Conservation (phyloP, 2,888 invertebrate species). For the Drosophila neotestacea region DNA sequence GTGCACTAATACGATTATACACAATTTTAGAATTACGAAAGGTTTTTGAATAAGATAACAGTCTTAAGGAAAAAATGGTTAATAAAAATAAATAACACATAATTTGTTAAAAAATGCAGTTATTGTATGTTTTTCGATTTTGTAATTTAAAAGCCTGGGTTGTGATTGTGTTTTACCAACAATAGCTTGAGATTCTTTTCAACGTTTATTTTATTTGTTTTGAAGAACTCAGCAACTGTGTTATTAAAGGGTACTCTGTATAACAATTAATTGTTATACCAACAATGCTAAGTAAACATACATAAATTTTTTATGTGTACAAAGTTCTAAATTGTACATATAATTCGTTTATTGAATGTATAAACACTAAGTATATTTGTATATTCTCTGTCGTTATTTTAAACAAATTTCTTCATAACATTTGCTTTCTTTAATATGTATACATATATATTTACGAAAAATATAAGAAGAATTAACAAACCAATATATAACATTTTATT, state of each 20-base stretch:
- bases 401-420: conserved; percentile 57
- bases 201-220: conserved; percentile 1
- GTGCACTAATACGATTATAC: conserved; percentile 22
- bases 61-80: conserved; percentile 2
- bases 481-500: conserved; percentile 6
- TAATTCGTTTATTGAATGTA: conserved; percentile 24
- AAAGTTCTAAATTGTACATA: conserved; percentile 29
- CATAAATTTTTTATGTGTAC: conserved; percentile 27
- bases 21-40: conserved; percentile 27
- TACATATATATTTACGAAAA: conserved; percentile 2
- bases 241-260: conserved; percentile 50
- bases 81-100: conserved; percentile 6
- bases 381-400: conserved; percentile 15
- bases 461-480: conserved; percentile 11
- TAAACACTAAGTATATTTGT: conserved; percentile 14
- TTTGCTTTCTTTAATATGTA: conserved; percentile 49
- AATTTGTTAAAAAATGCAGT: conserved; percentile 1
- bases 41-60: conserved; percentile 15
- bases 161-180: conserved; percentile 13
- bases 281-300: conserved; percentile 28
- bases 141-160: conserved; percentile 19
- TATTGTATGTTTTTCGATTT: conserved; percentile 10
- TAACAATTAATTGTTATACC: conserved; percentile 28
- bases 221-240: conserved; percentile 24
- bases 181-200: conserved; percentile 5